phyloP scores from a whole-genome alignment of 2,888 invertebrate genomes.

The Sesia bembeciformis region DNA sequence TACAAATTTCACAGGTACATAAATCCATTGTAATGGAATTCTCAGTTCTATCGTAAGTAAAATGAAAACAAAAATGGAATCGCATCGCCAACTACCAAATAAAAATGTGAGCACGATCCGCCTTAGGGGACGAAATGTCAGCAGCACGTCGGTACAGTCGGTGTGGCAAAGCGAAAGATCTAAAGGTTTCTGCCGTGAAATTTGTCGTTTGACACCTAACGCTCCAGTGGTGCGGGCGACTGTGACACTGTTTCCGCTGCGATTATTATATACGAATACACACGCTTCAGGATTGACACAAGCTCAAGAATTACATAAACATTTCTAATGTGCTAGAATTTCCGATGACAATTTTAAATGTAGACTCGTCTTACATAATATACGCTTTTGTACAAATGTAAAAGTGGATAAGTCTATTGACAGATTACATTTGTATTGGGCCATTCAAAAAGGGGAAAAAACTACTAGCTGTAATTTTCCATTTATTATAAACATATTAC shows the following conservation, averaged over 20 bases:
- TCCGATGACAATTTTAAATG: too few relatives aligned
- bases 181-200: constrained; percentile 38
- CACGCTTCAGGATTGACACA: background rate
- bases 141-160: constrained; percentile 17
- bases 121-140: constrained; percentile 24
- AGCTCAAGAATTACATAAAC: too few relatives aligned
- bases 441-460: too few relatives aligned
- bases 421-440: too few relatives aligned
- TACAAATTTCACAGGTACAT: too few relatives aligned
- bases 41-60: background rate
- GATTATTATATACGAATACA: constrained; percentile 29
- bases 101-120: constrained; percentile 16
- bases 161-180: constrained; percentile 34
- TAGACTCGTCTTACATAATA: too few relatives aligned
- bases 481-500: too few relatives aligned
- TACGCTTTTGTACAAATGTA: too few relatives aligned
- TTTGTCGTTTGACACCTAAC: constrained; percentile 54
- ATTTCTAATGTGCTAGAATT: too few relatives aligned
- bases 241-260: constrained; percentile 34
- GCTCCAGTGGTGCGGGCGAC: constrained; percentile 29
- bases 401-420: too few relatives aligned
- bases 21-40: background rate
- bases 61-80: background rate
- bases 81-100: constrained; percentile 15
- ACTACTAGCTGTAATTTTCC: too few relatives aligned